These are phyloP conservation scores for Caenorhabditis sp. DNA, from an alignment of 2,888 invertebrate species.

Conservation along the genomic window DNA sequence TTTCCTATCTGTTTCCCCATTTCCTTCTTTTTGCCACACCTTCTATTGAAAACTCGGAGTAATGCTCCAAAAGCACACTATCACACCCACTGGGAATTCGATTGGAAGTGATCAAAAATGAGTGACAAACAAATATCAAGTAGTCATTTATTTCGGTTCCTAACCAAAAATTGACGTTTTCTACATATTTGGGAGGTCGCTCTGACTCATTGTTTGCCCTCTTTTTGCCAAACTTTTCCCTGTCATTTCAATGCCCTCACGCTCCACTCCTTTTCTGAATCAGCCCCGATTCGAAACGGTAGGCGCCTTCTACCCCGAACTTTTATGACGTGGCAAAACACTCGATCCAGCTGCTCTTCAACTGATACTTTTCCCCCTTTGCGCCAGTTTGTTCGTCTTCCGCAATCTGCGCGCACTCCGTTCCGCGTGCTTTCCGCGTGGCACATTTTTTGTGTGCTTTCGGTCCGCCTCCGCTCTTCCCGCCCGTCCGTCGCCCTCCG, in stretches of 20 bases:
- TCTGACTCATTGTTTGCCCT: slow-evolving; percentile 9
- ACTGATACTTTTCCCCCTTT: neutral
- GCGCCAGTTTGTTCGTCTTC: slow-evolving; percentile 2
- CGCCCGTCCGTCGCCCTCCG: slow-evolving; percentile 3
- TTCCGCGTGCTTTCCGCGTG: slow-evolving; percentile 12
- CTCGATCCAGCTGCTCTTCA: neutral
- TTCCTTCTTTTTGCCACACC: neutral
- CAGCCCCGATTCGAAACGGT: too few species aligned
- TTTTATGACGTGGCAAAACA: too few species aligned
- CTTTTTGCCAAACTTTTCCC: neutral
- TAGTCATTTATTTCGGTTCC: slow-evolving; percentile 1
- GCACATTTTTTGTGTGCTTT: slow-evolving; percentile 8
- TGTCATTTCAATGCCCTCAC: neutral
- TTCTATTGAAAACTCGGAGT: neutral
- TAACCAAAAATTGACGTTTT: slow-evolving; percentile 1
- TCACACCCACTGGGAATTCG: too few species aligned
- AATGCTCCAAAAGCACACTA: neutral
- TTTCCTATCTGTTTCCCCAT: neutral
- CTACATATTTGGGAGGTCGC: neutral
- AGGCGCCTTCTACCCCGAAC: too few species aligned
- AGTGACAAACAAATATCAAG: neutral
- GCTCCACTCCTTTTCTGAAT: too few species aligned
- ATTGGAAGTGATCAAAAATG: neutral
- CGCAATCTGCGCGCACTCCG: neutral
- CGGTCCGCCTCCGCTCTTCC: neutral